Base-by-base conservation (phyloP, 2,113 vertebrate species). In the Tamias sibiricus region DNA sequence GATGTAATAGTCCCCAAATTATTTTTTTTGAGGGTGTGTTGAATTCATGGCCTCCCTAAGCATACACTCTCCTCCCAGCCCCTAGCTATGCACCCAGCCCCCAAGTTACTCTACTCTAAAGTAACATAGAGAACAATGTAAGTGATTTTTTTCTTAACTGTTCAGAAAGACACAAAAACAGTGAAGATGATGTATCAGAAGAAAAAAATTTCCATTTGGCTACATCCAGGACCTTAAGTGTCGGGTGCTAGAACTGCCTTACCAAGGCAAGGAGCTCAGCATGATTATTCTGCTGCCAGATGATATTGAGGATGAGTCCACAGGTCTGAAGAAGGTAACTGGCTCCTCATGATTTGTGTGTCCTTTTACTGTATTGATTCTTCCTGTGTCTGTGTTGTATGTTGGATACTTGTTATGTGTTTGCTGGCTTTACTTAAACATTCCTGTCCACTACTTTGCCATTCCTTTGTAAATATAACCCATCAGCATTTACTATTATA, bases 161-260 rank as follows among this genome's bases (percentile, higher is more conserved):
- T 95, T 84, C 95, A 99, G 99, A 99, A 98, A 97, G 99, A 99
- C 94, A 99, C 54, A 7, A 99, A 95, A 57, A 97, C 93, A 0
- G 99, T 99, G 85, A 98, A 99, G 98, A 99, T 99, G 99, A 99
- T 99, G 99, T 98, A 98, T 97, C 99, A 99, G 98, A 98, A 96
- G 97, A 98, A 98, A 0, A 0, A 99, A 99, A 89, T 98, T 99
- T 30, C 98, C 94, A 12, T 99, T 97, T 80, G 98, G 98, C 84
- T 99, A 99, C 95, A 94, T 99, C 22, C 44, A 94, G 0, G 99
- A 99, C 20, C 94, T 97, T 4, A 98, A 97, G 20, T 94, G 99
- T 85, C 98, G 98, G 80, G 97, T 99, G 62, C 97, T 99, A 92
- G 99, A 99, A 97, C 96, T 99, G 95, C 99, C 99, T 1, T 99